phyloP scores from a whole-genome alignment of 2,888 invertebrate species.

The Hofmannophila pseudospretella region DNA sequence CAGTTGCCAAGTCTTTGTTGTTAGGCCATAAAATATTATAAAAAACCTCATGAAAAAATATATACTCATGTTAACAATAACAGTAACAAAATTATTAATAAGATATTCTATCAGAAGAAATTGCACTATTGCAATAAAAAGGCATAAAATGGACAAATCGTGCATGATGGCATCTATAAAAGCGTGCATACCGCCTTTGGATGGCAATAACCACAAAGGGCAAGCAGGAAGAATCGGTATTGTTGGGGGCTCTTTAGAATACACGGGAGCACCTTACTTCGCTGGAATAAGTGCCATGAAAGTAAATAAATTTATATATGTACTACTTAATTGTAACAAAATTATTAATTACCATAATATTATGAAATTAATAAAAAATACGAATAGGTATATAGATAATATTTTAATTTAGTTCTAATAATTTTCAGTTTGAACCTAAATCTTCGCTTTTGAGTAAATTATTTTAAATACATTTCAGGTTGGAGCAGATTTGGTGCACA shows the following conservation, averaged over 20 bases:
- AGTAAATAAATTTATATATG: no score
- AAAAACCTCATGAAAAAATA: no score
- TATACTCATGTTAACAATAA: conserved; percentile 1
- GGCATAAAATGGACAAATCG: conserved; percentile 28
- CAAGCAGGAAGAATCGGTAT: conserved; percentile 94
- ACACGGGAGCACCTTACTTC: conserved; percentile 98
- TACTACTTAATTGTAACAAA: no score
- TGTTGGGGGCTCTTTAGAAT: conserved; percentile 96
- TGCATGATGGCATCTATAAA: conserved; percentile 36
- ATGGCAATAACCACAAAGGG: conserved; percentile 87
- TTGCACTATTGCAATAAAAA: not conserved
- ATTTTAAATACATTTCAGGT: conserved; percentile 57
- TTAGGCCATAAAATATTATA: no score
- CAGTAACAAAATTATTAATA: not conserved
- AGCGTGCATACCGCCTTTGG: conserved; percentile 80
- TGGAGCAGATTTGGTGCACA: conserved; percentile 94
- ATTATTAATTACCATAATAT: no score
- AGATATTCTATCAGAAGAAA: not conserved
- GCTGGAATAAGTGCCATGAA: conserved; percentile 93
- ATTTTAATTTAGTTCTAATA: no score
- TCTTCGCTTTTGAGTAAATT: no score
- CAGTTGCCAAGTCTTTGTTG: no score
- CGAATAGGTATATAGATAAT: no score
- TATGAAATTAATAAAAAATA: no score
- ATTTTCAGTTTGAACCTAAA: no score